Evolutionary conservation across 2,888 invertebrate species (phyloP), one percentile per base, ranked within the genome.

Genomic region (Sclerodermus sp.): DNA sequence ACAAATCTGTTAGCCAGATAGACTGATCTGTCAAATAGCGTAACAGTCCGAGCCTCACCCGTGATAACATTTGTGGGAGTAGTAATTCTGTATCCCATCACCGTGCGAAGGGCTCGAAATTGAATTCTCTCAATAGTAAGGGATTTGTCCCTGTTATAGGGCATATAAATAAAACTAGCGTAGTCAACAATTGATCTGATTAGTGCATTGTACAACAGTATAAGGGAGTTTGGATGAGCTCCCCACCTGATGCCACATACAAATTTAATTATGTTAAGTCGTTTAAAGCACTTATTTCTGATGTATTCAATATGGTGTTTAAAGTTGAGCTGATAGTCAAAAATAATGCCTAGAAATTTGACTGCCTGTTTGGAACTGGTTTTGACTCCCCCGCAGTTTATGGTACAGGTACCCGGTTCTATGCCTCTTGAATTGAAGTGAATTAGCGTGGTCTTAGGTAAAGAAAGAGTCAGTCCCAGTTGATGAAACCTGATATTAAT

Each of bases 201-300:
- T 15, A 36, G 9, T n/a, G 5, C 15, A 5, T 36, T 36, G 36
- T 36, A 36, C 5, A 36, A 3, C 3, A 3, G 3, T 6, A 36
- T 4, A 3, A 36, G 9, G 10, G 36, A 6, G 15, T 3, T 5
- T 3, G 36, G 36, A n/a, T 3, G 5, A 10, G 36, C 5, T 36
- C 36, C 36, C 36, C 36, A 36, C 9, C 10, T 36, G 3, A 36
- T 36, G 3, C 36, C 36, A 6, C 5, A 14, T 10, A 49, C 2
- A 46, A 53, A 53, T 43, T 53, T 49, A 13, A 53, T 34, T 2
- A 53, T 46, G 16, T 46, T 46, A 3, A 36, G 10, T 36, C 36
- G 3, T 14, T 36, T 36, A 36, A 36, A 36, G 9, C 36, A 36
- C 9, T 36, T 36, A 10, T 10, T 36, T 10, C 36, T 36, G 36